Conservation (phyloP, 2,888 invertebrate species). For the Agrypnus murinus region DNA sequence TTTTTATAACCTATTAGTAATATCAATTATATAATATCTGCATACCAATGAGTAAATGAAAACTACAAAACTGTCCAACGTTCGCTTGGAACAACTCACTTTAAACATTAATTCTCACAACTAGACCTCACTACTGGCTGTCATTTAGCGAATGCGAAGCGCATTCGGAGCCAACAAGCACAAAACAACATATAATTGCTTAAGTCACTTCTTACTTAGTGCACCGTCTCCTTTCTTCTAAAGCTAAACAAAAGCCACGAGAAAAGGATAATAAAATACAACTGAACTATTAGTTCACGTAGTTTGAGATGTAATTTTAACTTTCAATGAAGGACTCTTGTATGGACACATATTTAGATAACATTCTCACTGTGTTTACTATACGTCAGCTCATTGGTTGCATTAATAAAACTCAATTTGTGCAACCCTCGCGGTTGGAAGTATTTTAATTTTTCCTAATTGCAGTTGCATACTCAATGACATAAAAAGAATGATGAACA, state of each 20-base stretch:
- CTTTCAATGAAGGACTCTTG: background rate
- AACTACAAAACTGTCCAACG: background rate
- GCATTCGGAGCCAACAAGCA: constrained; percentile 15
- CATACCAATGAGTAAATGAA: too few species aligned
- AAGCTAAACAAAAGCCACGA: background rate
- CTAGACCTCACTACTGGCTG: background rate
- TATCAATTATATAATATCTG: too few species aligned
- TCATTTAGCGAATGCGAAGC: constrained; percentile 7
- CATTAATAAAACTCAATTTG: background rate
- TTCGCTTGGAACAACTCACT: constrained; percentile 20
- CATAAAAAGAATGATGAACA: too few species aligned
- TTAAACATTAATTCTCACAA: background rate
- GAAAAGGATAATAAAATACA: constrained; percentile 7
- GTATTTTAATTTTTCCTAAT: too few species aligned
- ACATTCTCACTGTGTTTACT: background rate
- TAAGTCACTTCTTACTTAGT: background rate
- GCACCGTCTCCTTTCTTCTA: constrained; percentile 15
- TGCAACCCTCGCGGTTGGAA: background rate
- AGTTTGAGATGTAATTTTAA: background rate
- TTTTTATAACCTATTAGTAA: too few species aligned
- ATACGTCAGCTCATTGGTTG: background rate
- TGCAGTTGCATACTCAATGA: too few species aligned
- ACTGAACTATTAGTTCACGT: constrained; percentile 7
- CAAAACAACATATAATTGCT: constrained; percentile 14
- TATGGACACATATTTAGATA: too few species aligned